These are phyloP conservation scores for Graptemys geographica DNA, from an alignment of 2,797 vertebrate genomes.

Conservation along the genomic window DNA sequence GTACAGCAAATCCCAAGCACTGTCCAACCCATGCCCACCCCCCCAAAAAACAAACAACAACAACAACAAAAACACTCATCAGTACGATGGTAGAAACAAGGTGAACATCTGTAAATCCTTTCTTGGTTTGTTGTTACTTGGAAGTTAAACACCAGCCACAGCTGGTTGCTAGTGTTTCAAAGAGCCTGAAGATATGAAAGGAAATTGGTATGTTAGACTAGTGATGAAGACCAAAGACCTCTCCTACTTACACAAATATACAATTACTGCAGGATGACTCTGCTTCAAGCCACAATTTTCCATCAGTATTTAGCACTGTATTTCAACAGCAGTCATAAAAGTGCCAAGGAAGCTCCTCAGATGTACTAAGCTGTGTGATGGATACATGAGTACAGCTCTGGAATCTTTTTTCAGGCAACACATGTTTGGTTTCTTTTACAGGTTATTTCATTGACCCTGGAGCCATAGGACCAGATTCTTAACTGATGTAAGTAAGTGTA, in stretches of 20 bases:
- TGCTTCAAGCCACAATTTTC: not conserved
- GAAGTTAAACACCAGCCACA: not conserved
- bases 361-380: not conserved
- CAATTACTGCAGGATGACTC: not conserved
- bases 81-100: not conserved
- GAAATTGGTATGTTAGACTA: fast-evolving
- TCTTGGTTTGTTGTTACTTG: not conserved
- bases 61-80: not conserved
- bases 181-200: not conserved
- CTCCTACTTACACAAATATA: not conserved
- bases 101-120: not conserved
- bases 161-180: not conserved
- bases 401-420: not conserved
- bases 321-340: not conserved
- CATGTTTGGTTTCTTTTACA: not conserved
- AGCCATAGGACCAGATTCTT: not conserved
- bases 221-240: not conserved
- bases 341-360: fast-evolving
- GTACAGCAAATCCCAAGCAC: not conserved
- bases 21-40: no score
- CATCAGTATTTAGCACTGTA: not conserved
- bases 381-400: not conserved
- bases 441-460: not conserved
- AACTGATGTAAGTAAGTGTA: not conserved
- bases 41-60: not conserved